These are phyloP conservation scores for Proterorhinus semilunaris DNA, from an alignment of 2,113 vertebrate genomes.

Conservation along the genomic window DNA sequence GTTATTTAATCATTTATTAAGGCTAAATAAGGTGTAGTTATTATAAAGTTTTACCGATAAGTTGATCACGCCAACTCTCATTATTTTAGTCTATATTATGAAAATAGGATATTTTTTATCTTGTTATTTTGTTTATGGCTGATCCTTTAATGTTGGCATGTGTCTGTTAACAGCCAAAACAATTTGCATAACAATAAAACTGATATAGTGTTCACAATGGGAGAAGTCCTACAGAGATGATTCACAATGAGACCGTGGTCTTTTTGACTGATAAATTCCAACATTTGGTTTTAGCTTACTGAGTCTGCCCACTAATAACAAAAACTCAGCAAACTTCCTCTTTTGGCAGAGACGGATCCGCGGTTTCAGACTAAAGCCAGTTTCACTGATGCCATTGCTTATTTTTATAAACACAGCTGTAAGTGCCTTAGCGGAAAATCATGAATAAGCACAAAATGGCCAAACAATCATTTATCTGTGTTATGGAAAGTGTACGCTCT, in stretches of 20 bases:
- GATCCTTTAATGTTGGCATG: neutral
- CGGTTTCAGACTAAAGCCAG: constrained; percentile 21
- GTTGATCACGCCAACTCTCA: too few relatives aligned
- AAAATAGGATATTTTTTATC: neutral
- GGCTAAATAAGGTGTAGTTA: too few relatives aligned
- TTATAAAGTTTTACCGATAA: too few relatives aligned
- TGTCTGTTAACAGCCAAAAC: neutral
- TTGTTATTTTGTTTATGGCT: neutral
- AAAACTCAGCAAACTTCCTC: constrained; percentile 14
- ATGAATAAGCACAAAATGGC: constrained; percentile 31
- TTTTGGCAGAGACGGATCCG: constrained; percentile 5
- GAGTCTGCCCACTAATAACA: constrained; percentile 24
- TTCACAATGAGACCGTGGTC: constrained; percentile 5
- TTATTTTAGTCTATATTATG: neutral
- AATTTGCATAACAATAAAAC: neutral
- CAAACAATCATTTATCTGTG: constrained; percentile 23
- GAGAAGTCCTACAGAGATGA: constrained; percentile 2
- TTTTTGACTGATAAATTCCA: constrained; percentile 15
- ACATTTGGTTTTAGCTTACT: constrained; percentile 15
- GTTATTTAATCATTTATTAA: too few relatives aligned
- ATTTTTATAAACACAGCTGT: constrained; percentile 47
- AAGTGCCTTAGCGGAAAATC: constrained; percentile 18
- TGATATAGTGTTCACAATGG: neutral
- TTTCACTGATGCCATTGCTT: constrained; percentile 5
- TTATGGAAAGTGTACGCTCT: neutral